phyloP scores from a whole-genome alignment of 1,140 invertebrate genomes.

The Pissodes strobi region DNA sequence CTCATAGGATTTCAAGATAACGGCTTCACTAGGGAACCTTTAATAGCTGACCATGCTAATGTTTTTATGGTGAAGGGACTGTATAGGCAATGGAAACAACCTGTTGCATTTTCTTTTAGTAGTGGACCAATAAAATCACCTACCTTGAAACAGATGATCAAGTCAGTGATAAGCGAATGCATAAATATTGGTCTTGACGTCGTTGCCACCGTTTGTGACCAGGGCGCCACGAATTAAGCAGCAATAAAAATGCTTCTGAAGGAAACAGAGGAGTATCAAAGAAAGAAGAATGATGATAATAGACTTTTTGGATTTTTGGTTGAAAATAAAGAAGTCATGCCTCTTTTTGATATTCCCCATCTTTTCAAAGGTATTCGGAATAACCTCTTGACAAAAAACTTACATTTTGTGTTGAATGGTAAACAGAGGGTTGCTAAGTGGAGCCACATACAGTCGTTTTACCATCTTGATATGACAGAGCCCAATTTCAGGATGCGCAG shows the following conservation, averaged over 20 bases:
- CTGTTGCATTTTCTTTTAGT: not conserved
- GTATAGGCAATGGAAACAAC: not conserved
- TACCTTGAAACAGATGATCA: not conserved
- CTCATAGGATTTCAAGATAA: no score
- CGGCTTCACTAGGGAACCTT: no score
- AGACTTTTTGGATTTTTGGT: slow-evolving; percentile 29
- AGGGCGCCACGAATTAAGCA: slow-evolving; percentile 28
- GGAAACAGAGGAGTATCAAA: not conserved
- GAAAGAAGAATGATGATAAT: not conserved
- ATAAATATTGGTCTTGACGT: slow-evolving; percentile 24
- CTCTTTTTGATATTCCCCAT: slow-evolving; percentile 50
- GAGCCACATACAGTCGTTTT: slow-evolving; percentile 23
- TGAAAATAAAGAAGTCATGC: slow-evolving; percentile 40
- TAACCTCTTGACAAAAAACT: slow-evolving; percentile 33
- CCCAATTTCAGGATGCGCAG: slow-evolving; percentile 3
- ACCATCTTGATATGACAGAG: no score
- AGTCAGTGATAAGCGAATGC: slow-evolving; percentile 9
- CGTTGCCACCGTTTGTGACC: slow-evolving; percentile 33
- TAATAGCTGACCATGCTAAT: no score
- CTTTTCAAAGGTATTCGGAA: slow-evolving; percentile 50
- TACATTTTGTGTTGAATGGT: slow-evolving; percentile 15
- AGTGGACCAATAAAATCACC: not conserved
- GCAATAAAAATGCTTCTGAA: slow-evolving; percentile 9
- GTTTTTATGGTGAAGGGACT: no score
- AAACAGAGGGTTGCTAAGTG: slow-evolving; percentile 30